These are phyloP conservation scores for Diorhabda elongata DNA, from an alignment of 1,140 invertebrate species.

Conservation along the genomic window DNA sequence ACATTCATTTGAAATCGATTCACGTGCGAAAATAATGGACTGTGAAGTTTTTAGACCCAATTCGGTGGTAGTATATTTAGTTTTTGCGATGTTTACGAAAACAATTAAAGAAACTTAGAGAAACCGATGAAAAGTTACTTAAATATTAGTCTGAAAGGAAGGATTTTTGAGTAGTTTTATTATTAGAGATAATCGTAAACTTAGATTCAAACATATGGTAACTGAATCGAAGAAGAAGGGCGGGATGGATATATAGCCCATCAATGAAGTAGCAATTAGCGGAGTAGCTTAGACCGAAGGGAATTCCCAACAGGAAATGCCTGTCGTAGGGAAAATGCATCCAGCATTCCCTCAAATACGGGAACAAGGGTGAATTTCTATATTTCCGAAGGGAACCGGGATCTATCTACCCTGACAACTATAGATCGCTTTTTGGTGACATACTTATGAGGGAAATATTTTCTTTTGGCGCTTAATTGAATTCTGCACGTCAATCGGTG, in stretches of 20 bases:
- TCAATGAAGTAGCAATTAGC: slow-evolving; percentile 29
- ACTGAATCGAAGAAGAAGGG: background rate
- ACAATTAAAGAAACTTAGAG: too few relatives aligned
- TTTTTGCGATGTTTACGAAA: too few relatives aligned
- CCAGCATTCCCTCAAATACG: slow-evolving; percentile 10
- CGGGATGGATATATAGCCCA: background rate
- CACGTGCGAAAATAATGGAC: too few relatives aligned
- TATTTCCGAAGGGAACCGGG: slow-evolving; percentile 7
- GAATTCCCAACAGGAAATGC: slow-evolving; percentile 31
- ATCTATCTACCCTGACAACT: slow-evolving; percentile 10
- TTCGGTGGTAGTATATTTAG: too few relatives aligned
- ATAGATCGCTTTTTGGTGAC: slow-evolving; percentile 10
- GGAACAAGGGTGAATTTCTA: slow-evolving; percentile 14
- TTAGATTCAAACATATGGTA: slow-evolving; percentile 14
- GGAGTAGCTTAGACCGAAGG: slow-evolving; percentile 28
- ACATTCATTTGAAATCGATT: too few relatives aligned
- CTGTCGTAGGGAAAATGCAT: slow-evolving; percentile 6
- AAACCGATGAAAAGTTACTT: too few relatives aligned
- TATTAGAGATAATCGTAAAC: background rate
- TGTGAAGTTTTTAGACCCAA: too few relatives aligned
- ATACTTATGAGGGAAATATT: slow-evolving; percentile 13
- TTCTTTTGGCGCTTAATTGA: slow-evolving; percentile 13
- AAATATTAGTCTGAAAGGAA: too few relatives aligned
- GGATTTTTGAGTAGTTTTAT: too few relatives aligned
- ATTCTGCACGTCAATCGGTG: background rate